Conservation (phyloP, 2,888 invertebrate species). For the Xylota segnis region DNA sequence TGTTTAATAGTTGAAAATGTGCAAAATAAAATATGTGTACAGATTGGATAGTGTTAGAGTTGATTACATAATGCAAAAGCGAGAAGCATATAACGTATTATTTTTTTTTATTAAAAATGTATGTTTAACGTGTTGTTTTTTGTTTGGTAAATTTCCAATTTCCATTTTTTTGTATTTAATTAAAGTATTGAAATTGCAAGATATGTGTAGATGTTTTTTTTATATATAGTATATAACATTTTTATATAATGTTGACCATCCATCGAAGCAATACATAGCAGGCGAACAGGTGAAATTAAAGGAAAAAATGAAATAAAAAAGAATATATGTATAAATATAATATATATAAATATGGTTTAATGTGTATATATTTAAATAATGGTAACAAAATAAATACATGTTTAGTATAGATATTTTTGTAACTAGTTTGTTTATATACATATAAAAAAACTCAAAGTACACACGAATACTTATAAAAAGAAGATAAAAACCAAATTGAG, state of each 20-base stretch:
- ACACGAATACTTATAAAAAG: constrained; percentile 25
- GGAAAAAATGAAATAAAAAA: constrained; percentile 80
- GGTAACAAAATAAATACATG: constrained; percentile 29
- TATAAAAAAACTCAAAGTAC: constrained; percentile 21
- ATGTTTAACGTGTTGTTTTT: constrained; percentile 36
- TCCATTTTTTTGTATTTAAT: constrained; percentile 69
- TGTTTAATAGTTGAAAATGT: constrained; percentile 57
- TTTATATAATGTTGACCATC: constrained; percentile 80
- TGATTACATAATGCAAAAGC: constrained; percentile 74
- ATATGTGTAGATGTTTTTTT: constrained; percentile 49
- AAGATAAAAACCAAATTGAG: constrained; percentile 24
- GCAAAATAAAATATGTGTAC: constrained; percentile 59
- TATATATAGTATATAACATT: constrained; percentile 57
- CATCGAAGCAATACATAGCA: constrained; percentile 83
- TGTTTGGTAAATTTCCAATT: constrained; percentile 68
- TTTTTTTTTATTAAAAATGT: constrained; percentile 44
- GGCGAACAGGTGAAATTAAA: constrained; percentile 84
- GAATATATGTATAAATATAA: constrained; percentile 77
- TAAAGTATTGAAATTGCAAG: constrained; percentile 36
- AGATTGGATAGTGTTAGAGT: constrained; percentile 67
- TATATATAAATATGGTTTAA: constrained; percentile 45
- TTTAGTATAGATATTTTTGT: constrained; percentile 27
- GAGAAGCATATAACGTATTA: constrained; percentile 55
- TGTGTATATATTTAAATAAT: constrained; percentile 45
- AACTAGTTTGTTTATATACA: constrained; percentile 14